Percentiles rank a stretch among this genome's conserved stretches.
phyloP scores from a whole-genome alignment of 2,797 vertebrate genomes.

The Somateria mollissima region DNA sequence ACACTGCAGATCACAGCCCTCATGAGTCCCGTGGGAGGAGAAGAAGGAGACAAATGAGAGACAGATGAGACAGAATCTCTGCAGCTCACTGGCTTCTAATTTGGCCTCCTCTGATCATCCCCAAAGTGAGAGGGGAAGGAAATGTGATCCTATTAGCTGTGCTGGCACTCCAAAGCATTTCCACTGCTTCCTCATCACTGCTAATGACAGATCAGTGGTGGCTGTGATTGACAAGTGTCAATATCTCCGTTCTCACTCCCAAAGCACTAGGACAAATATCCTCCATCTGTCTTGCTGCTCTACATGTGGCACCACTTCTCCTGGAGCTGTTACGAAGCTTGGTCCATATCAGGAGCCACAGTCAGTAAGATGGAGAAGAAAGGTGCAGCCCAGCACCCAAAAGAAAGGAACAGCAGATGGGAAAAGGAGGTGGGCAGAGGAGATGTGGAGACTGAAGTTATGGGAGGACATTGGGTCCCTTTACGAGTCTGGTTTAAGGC shows the following conservation, averaged over 20 bases:
- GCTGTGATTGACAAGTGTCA: not conserved
- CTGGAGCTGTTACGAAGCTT: not conserved
- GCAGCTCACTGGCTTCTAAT: not conserved
- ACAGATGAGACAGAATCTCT: not conserved
- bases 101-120: not conserved
- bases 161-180: not conserved
- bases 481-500: too few relatives aligned
- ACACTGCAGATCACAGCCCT: not conserved
- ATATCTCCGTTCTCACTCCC: not conserved
- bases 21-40: not conserved
- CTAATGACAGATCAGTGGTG: not conserved
- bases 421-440: too few relatives aligned
- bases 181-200: not conserved
- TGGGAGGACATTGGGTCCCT: too few relatives aligned
- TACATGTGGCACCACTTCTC: not conserved
- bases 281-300: not conserved
- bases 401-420: too few relatives aligned
- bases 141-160: not conserved
- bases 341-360: accelerated
- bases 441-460: too few relatives aligned
- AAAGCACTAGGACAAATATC: not conserved
- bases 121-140: not conserved
- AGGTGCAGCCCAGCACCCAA: not conserved
- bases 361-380: not conserved
- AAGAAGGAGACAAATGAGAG: not conserved